phyloP scores from a whole-genome alignment of 2,888 invertebrate genomes.

The Caenorhabditis sp. region DNA sequence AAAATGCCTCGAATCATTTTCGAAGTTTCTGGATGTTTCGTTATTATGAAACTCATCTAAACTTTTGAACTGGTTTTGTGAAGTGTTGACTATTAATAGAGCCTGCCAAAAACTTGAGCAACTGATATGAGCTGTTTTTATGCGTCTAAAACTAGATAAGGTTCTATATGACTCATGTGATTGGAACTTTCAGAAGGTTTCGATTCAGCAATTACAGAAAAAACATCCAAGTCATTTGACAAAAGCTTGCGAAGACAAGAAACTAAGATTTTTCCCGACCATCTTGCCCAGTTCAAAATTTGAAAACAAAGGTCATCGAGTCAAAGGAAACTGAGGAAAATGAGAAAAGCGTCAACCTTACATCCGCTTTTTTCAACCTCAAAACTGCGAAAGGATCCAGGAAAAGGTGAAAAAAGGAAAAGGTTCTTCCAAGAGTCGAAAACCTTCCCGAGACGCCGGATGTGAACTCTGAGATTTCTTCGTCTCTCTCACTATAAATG shows the following conservation, averaged over 20 bases:
- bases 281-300: neutral
- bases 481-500: neutral
- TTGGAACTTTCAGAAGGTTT: neutral
- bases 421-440: slow-evolving; percentile 19
- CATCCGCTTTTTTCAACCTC: slow-evolving; percentile 14
- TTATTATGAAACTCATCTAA: too few species aligned
- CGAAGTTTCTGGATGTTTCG: too few species aligned
- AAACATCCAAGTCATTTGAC: too few species aligned
- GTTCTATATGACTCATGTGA: neutral
- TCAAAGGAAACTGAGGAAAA: slow-evolving; percentile 10
- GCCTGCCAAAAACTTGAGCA: too few species aligned
- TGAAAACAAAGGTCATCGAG: slow-evolving; percentile 27
- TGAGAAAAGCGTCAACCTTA: slow-evolving; percentile 27
- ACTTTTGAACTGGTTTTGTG: too few species aligned
- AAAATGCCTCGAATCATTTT: too few species aligned
- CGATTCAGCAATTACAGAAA: too few species aligned
- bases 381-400: slow-evolving; percentile 18
- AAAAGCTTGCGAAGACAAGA: neutral
- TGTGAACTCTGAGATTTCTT: slow-evolving; percentile 44
- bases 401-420: neutral
- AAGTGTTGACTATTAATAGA: too few species aligned
- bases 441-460: slow-evolving; percentile 39
- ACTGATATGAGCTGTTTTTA: too few species aligned
- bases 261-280: neutral
- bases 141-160: neutral